Conservation (phyloP, 1,140 invertebrate species). For the Pomacea maculata region DNA sequence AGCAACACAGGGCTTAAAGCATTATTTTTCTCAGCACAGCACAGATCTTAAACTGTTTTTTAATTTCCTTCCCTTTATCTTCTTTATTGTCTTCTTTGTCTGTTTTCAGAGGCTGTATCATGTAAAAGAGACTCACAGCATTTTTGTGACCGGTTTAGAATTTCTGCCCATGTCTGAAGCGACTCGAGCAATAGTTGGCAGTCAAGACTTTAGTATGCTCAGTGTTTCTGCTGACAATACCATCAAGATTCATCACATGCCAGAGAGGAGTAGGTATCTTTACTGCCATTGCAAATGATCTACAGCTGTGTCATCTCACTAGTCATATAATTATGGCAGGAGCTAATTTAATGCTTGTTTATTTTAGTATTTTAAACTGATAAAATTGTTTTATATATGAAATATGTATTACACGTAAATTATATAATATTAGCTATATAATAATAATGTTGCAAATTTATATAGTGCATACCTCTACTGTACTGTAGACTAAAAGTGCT, state of each 20-base stretch:
- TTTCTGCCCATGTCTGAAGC: constrained; percentile 76
- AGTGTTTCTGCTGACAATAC: constrained; percentile 95
- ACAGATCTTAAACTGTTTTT: background rate
- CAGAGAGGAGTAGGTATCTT: constrained; percentile 76
- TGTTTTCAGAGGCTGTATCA: constrained; percentile 78
- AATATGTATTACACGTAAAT: too few species aligned
- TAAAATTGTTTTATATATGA: too few species aligned
- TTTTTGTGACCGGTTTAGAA: constrained; percentile 93
- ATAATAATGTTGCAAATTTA: too few species aligned
- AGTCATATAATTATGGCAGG: too few species aligned
- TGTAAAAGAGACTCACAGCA: constrained; percentile 85
- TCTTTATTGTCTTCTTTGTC: constrained; percentile 7
- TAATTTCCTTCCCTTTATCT: background rate
- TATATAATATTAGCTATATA: too few species aligned
- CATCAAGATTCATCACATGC: constrained; percentile 88
- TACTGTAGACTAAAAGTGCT: too few species aligned
- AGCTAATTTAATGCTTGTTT: too few species aligned
- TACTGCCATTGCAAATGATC: background rate
- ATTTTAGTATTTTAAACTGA: too few species aligned
- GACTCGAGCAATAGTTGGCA: constrained; percentile 74
- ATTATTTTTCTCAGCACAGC: too few species aligned
- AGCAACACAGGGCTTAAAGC: too few species aligned
- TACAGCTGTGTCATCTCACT: too few species aligned
- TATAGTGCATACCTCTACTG: too few species aligned
- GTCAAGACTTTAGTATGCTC: constrained; percentile 81